Percentiles rank a stretch among this genome's conserved stretches.
phyloP scores from a whole-genome alignment of 2,888 invertebrate species.

The Alloplasta piceator region DNA sequence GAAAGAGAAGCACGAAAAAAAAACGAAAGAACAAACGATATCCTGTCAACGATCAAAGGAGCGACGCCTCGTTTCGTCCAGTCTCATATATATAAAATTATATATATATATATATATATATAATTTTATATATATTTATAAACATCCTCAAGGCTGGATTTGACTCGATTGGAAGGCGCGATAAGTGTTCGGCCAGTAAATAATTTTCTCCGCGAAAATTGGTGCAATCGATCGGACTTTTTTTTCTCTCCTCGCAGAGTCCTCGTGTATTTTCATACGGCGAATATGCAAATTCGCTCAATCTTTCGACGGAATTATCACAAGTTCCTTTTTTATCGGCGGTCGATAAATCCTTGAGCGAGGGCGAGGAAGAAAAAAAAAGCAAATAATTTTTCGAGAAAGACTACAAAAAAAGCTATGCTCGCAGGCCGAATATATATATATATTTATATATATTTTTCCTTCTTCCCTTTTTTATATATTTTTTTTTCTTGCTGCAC shows the following conservation, averaged over 20 bases:
- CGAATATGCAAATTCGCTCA: no score
- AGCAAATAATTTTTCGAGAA: slow-evolving; percentile 24
- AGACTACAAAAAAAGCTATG: slow-evolving; percentile 16
- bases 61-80: slow-evolving; percentile 76
- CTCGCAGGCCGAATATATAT: slow-evolving; percentile 59
- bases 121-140: slow-evolving; percentile 53
- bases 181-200: slow-evolving; percentile 64
- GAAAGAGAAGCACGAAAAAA: slow-evolving; percentile 38
- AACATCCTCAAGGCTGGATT: slow-evolving; percentile 58
- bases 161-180: slow-evolving; percentile 25
- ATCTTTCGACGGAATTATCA: no score
- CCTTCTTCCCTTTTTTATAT: no score
- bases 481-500: slow-evolving; percentile 26
- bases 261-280: no score
- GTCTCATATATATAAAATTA: slow-evolving; percentile 67
- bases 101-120: slow-evolving; percentile 77
- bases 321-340: no score
- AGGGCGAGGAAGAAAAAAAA: slow-evolving; percentile 19
- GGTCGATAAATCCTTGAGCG: no score
- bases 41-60: slow-evolving; percentile 57
- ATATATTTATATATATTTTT: no score
- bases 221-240: slow-evolving; percentile 66
- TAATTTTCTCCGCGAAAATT: slow-evolving; percentile 64
- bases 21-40: slow-evolving; percentile 58
- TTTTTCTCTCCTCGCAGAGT: slow-evolving; percentile 54